A percentile compares a stretch with the other conserved stretches of the same genome.
These are phyloP conservation scores for Melieria crassipennis DNA, from an alignment of 2,888 invertebrate genomes.

Conservation along the genomic window DNA sequence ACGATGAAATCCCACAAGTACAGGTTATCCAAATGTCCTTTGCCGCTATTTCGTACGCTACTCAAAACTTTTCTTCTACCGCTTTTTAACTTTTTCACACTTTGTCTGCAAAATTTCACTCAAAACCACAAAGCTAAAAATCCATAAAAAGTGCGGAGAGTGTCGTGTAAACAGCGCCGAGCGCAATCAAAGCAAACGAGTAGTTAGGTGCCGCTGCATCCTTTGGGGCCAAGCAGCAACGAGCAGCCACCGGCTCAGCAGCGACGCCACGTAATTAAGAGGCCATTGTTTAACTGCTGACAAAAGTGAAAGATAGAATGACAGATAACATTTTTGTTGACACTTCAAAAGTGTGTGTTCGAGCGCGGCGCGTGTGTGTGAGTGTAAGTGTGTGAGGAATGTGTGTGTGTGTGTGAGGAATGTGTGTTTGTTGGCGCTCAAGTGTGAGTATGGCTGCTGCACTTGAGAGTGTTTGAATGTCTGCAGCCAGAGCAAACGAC, in stretches of 20 bases:
- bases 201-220: neutral
- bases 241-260: neutral
- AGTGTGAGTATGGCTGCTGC: conserved; percentile 19
- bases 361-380: conserved; percentile 35
- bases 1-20: no score
- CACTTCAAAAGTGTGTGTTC: conserved; percentile 56
- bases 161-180: conserved; percentile 23
- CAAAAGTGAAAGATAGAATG: conserved; percentile 63
- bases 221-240: conserved; percentile 4
- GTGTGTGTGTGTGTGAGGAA: conserved; percentile 1
- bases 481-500: neutral
- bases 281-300: conserved; percentile 64
- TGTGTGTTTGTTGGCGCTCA: conserved; percentile 19
- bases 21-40: no score
- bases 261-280: conserved; percentile 56
- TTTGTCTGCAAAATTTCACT: neutral
- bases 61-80: no score
- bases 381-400: no score
- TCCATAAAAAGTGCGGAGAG: conserved; percentile 19
- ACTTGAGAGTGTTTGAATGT: conserved; percentile 22
- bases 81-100: no score
- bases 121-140: conserved; percentile 9
- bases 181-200: neutral
- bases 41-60: no score
- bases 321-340: conserved; percentile 60